Evolutionary conservation across 2,113 vertebrate genomes (phyloP).

Genomic region (Anas platyrhynchos): DNA sequence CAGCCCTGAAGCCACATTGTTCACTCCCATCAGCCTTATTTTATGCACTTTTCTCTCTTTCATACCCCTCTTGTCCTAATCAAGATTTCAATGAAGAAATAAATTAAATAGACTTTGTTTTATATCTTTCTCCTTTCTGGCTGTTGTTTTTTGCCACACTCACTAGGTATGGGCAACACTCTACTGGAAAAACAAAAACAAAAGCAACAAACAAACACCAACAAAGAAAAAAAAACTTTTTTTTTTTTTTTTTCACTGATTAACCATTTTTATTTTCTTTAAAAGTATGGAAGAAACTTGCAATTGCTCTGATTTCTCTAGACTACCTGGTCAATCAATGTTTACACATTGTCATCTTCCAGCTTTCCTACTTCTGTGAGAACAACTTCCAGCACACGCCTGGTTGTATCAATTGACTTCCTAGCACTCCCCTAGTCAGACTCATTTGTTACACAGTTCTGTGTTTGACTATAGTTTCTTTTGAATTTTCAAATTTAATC

Average conservation of each 20-base stretch:
- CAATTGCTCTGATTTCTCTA: neutral
- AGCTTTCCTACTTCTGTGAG: neutral
- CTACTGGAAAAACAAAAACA: neutral
- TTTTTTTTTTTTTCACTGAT: too few relatives aligned
- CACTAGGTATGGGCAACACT: neutral
- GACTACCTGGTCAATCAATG: neutral
- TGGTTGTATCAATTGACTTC: neutral
- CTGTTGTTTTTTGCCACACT: neutral
- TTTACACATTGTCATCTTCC: neutral
- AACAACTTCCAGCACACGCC: neutral
- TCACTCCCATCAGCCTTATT: neutral
- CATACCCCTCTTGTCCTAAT: neutral
- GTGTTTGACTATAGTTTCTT: neutral
- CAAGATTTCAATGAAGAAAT: neutral
- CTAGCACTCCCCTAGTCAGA: neutral
- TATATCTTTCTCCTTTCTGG: neutral
- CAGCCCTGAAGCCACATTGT: neutral
- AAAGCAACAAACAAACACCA: neutral
- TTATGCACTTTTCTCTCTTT: neutral
- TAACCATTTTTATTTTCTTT: neutral
- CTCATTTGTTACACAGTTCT: neutral
- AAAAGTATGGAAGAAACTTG: neutral
- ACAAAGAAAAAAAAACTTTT: too few relatives aligned
- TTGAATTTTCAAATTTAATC: neutral
- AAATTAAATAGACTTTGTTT: neutral